Evolutionary conservation across 1,140 invertebrate species (phyloP).

Genomic region (Heterodera carotae): DNA sequence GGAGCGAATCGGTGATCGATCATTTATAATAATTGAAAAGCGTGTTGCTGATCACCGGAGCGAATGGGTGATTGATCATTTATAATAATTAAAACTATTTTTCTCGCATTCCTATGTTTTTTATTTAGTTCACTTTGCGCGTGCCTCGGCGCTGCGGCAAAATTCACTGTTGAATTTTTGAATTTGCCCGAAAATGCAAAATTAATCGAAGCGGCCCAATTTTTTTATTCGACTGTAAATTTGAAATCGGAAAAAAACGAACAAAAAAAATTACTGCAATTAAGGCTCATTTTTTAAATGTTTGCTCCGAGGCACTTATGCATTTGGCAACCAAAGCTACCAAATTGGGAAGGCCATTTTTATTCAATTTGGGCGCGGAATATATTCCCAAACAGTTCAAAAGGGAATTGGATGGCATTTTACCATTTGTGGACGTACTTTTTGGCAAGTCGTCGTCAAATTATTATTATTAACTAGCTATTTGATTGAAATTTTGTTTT

Average conservation of each 20-base stretch:
- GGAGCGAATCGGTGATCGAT: constrained; percentile 69
- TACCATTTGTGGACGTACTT: constrained; percentile 91
- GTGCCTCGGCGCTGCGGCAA: constrained; percentile 89
- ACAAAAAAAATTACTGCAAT: neutral
- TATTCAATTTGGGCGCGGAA: constrained; percentile 93
- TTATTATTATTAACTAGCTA: too few relatives aligned
- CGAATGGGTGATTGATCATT: constrained; percentile 67
- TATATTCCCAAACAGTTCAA: constrained; percentile 89
- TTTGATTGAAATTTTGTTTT: neutral
- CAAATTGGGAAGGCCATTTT: constrained; percentile 76
- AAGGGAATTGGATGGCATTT: constrained; percentile 76
- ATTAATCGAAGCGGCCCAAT: constrained; percentile 80
- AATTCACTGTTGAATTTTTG: constrained; percentile 85
- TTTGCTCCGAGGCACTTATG: constrained; percentile 83
- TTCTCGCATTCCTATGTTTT: too few relatives aligned
- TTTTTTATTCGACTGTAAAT: constrained; percentile 78
- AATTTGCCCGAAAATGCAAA: constrained; percentile 75
- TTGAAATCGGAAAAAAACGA: constrained; percentile 71
- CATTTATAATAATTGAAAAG: constrained; percentile 64
- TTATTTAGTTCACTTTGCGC: constrained; percentile 85
- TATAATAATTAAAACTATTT: neutral
- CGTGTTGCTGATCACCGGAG: constrained; percentile 72
- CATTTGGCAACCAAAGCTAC: constrained; percentile 78
- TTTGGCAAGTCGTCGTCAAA: constrained; percentile 75
- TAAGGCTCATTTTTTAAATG: constrained; percentile 93